These are phyloP conservation scores for Amblyteles armatorius DNA, from an alignment of 2,888 invertebrate genomes.

Conservation along the genomic window DNA sequence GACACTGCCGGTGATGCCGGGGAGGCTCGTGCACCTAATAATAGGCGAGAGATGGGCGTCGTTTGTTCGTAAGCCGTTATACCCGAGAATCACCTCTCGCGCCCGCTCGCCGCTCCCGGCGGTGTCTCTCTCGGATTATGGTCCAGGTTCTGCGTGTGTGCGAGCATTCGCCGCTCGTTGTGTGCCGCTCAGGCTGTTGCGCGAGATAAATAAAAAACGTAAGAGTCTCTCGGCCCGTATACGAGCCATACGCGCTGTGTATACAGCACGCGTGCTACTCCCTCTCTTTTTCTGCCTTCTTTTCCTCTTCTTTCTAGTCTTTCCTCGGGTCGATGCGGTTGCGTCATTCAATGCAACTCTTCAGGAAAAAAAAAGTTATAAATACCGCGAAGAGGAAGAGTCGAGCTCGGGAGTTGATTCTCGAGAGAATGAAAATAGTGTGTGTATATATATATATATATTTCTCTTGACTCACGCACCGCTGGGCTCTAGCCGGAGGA, in stretches of 20 bases:
- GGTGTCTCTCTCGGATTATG: conserved; percentile 5
- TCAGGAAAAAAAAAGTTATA: conserved; percentile 44
- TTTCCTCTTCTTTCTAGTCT: conserved; percentile 16
- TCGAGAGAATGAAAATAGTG: conserved; percentile 35
- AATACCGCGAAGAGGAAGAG: conserved; percentile 46
- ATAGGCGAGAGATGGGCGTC: conserved; percentile 66
- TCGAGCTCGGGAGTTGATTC: conserved; percentile 64
- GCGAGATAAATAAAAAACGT: conserved; percentile 30
- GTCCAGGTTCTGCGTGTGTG: not conserved
- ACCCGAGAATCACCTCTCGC: conserved; percentile 32
- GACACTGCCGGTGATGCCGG: conserved; percentile 1
- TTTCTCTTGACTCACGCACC: conserved; percentile 63
- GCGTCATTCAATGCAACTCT: conserved; percentile 71
- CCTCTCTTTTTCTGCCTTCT: conserved; percentile 24
- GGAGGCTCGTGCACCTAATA: conserved; percentile 62
- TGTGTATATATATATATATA: conserved; percentile 10
- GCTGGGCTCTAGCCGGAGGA: not conserved
- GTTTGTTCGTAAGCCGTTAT: conserved; percentile 65
- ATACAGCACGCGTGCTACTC: conserved; percentile 35
- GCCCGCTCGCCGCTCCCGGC: conserved; percentile 13
- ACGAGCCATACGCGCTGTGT: conserved; percentile 12
- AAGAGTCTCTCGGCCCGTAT: conserved; percentile 27
- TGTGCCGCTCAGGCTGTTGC: conserved; percentile 26
- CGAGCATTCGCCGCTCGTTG: not conserved
- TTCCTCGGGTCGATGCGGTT: conserved; percentile 67